phyloP scores from a whole-genome alignment of 2,113 vertebrate genomes.

The Struthidea cinerea region DNA sequence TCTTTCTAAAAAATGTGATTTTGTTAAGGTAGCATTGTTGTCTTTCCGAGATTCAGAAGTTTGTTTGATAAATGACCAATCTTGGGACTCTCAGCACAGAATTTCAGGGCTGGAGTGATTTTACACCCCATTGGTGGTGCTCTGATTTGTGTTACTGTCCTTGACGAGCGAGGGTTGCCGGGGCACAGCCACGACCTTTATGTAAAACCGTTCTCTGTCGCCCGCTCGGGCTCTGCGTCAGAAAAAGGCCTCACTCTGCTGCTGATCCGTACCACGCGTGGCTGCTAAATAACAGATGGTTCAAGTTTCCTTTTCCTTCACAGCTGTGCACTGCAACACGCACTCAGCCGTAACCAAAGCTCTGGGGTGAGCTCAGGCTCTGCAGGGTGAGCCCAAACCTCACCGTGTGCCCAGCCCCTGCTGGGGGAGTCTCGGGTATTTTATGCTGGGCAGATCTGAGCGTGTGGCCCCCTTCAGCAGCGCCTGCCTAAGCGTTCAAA shows the following conservation, averaged over 20 bases:
- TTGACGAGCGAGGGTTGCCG: background rate
- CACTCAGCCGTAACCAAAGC: too few species aligned
- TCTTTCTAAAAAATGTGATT: background rate
- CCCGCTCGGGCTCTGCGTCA: background rate
- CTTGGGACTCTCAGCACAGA: background rate
- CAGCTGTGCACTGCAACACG: accelerated
- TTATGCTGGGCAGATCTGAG: background rate
- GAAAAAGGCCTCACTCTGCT: background rate
- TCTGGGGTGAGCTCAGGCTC: accelerated
- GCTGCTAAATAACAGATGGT: background rate
- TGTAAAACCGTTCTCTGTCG: background rate
- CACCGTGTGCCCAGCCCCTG: accelerated
- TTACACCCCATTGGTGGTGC: background rate
- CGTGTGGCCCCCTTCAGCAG: background rate
- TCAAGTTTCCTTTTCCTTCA: background rate
- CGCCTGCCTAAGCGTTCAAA: background rate
- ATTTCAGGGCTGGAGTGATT: background rate
- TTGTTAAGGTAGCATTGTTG: background rate
- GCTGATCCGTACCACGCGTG: accelerated
- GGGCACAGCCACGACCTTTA: background rate
- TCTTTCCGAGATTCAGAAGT: background rate
- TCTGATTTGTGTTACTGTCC: background rate
- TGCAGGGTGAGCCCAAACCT: background rate
- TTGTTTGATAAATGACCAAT: background rate
- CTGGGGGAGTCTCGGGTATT: accelerated